Evolutionary conservation across 2,113 vertebrate species (phyloP).

Genomic region (Microtus pennsylvanicus): DNA sequence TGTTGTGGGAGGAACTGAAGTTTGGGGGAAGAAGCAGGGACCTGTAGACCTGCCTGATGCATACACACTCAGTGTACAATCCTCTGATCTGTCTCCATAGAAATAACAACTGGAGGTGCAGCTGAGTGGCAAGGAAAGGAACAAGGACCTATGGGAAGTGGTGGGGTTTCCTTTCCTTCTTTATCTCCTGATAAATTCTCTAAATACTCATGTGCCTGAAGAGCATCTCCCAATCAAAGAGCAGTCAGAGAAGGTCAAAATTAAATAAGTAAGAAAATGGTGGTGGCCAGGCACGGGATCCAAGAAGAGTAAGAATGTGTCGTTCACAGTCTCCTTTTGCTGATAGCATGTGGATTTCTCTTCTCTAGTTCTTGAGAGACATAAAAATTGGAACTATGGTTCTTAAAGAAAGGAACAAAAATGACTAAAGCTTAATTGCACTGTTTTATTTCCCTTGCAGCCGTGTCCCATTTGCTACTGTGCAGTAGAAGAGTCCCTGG

Average conservation of each 20-base stretch:
- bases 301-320: slow-evolving; percentile 5
- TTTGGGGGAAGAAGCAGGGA: background rate
- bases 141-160: background rate
- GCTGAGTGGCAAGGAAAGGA: background rate
- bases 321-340: background rate
- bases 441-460: slow-evolving; percentile 79
- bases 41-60: background rate
- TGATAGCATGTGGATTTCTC: slow-evolving; percentile 44
- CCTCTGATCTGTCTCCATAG: background rate
- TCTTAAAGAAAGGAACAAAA: slow-evolving; percentile 62
- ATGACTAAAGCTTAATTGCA: slow-evolving; percentile 79
- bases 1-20: background rate
- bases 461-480: slow-evolving; percentile 74
- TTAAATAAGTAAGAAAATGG: slow-evolving; percentile 22
- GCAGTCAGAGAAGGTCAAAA: background rate
- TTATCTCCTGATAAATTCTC: slow-evolving; percentile 20
- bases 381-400: slow-evolving; percentile 68
- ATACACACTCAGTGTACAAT: background rate
- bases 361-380: slow-evolving; percentile 51
- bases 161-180: background rate
- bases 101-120: slow-evolving; percentile 26
- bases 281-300: background rate
- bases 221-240: slow-evolving; percentile 12
- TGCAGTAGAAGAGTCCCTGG: slow-evolving; percentile 67
- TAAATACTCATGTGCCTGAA: slow-evolving; percentile 7